phyloP scores from a whole-genome alignment of 2,797 vertebrate genomes.

The Megaceryle alcyon region DNA sequence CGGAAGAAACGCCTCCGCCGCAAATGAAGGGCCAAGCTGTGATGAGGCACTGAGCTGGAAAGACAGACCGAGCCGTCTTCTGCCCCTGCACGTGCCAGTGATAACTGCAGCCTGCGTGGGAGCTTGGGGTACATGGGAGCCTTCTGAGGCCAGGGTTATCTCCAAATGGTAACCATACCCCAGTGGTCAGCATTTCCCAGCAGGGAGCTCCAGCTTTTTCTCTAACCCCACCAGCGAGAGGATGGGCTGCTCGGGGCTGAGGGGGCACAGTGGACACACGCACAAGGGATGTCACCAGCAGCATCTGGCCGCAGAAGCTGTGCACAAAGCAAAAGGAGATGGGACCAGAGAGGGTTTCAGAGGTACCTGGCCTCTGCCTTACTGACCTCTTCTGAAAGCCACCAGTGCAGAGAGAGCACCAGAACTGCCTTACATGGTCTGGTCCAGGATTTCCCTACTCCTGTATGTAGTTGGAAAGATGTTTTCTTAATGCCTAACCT shows the following conservation, averaged over 20 bases:
- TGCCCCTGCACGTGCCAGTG: not conserved
- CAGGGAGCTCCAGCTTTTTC: not conserved
- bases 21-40: not conserved
- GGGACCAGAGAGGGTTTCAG: not conserved
- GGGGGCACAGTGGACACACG: accelerated
- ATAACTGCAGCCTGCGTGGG: not conserved
- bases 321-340: not conserved
- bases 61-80: not conserved
- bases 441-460: not conserved
- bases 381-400: not conserved
- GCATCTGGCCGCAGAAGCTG: not conserved
- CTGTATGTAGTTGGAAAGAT: not conserved
- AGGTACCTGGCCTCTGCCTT: not conserved
- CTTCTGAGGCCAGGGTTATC: not conserved
- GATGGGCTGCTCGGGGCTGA: accelerated
- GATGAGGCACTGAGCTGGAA: not conserved
- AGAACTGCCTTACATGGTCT: not conserved
- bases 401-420: not conserved
- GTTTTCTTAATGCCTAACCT: not conserved
- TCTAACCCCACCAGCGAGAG: not conserved
- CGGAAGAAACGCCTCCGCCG: not conserved
- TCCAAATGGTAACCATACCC: accelerated
- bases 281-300: not conserved
- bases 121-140: accelerated
- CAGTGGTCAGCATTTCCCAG: accelerated